Base-by-base conservation (phyloP, 2,113 vertebrate genomes). In the Montifringilla adamsi region DNA sequence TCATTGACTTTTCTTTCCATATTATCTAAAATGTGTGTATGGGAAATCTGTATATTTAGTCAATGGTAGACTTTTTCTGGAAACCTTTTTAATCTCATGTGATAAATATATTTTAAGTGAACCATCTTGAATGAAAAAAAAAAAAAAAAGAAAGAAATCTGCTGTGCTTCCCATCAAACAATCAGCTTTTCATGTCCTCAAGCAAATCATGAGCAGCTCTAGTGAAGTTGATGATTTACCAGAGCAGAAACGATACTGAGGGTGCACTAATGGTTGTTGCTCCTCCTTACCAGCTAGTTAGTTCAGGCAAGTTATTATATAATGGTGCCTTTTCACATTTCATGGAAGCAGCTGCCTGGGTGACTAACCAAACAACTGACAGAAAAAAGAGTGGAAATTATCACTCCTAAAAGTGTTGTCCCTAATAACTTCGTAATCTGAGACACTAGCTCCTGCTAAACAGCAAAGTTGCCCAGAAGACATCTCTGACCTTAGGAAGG, bases 271-370 rank as follows among this genome's bases (percentile, higher is more conserved):
- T 73, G 46, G 50, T 33, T 1, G 4, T 37, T 82, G 43, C 37
- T 76, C 67, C 67, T 85, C 39, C 58, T 79, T 85, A 53, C 31
- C 58, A 87, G 69, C 33, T 59, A 33, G 46, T 87, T 89, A 85
- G 43, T 81, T 85, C 62, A 16, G 62, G 50, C 43, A 58, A 58
- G 47, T 41, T 82, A 79, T 69, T 79, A 64, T 82, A 28, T 62
- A 90, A 83, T 77, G 43, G n/a, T 83, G 75, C 53, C 75, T 95
- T 92, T 95, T 80, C 78, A 88, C 47, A 44, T 90, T 83, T 85
- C 67, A 44, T 62, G 70, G 78, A 46, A 90, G 53, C 81, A 90
- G 84, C 84, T 96, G 84, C 59, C 55, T 69, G 63, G 46, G 50
- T 95, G 78, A 96, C 63, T 74, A 83, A 94, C 55, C 50, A 63